Evolutionary conservation across 2,888 invertebrate species (phyloP), one percentile per base, ranked within the genome.

Genomic region (Sesamia inferens): DNA sequence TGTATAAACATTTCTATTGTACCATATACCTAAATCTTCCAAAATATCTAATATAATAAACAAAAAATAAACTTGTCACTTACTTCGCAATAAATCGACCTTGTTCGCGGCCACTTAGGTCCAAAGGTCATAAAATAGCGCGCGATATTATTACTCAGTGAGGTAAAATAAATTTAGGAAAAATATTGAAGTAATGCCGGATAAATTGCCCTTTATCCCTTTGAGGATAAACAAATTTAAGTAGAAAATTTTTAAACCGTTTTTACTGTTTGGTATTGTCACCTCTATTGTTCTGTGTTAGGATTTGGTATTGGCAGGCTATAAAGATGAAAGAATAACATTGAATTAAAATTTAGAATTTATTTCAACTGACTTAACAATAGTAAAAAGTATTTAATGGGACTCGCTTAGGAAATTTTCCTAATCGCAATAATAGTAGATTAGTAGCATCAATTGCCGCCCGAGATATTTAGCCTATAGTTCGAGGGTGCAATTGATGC

Each of bases 131-230:
- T 77, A 74, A 77, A 74, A 74, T 48, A 59, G 6, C 16, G 14
- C 31, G 22, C 19, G 8, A 58, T 74, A 63, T 67, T 66, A 79
- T 79, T 54, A 59, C 63, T 16, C 19, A 13, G 10, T 5, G 19
- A 67, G 66, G 58, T 55, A 58, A 79, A 79, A 79, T 79, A 78
- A 55, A 42, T 79, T 74, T 54, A 16, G 42, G 54, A 54, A 74
- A 79, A 79, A 79, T 79, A 79, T 77, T 79, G 66, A 67, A 67
- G 80, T 55, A 63, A 79, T 63, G 54, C 6, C 51, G 54, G 67
- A 77, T 77, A 77, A 77, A 74, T 79, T 79, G 73, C 66, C 44
- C 57, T 58, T 62, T 73, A 39, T 78, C 51, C 79, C 74, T 48
- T 51, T 19, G 66, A 74, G 65, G 39, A 0, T 22, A 62, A 57